Evolutionary conservation across 2,113 vertebrate species (phyloP).

Genomic region (Nipponia nippon): DNA sequence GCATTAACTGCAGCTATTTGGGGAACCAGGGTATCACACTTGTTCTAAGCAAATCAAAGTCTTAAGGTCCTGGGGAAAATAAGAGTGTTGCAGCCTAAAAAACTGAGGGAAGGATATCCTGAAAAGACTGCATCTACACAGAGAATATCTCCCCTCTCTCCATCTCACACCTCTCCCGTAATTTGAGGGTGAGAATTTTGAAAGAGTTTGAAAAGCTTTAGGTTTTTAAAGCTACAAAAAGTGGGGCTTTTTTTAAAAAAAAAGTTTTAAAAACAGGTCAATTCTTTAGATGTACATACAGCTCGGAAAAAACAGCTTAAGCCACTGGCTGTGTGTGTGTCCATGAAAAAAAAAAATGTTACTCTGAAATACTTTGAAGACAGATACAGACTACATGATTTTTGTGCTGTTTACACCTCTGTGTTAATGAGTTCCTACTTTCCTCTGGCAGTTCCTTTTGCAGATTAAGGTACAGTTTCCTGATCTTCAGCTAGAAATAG

Average conservation of each 20-base stretch:
- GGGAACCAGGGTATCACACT: not conserved
- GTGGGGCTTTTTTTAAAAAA: not conserved
- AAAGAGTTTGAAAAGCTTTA: not conserved
- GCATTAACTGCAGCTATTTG: not conserved
- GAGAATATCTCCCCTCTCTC: not conserved
- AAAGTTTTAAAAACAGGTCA: not conserved
- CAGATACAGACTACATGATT: not conserved
- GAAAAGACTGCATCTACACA: not conserved
- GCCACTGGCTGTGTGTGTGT: rapidly evolving
- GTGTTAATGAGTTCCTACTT: not conserved
- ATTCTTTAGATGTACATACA: not conserved
- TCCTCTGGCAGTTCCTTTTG: not conserved
- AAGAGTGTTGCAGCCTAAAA: not conserved
- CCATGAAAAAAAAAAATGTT: not conserved
- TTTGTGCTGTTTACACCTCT: not conserved
- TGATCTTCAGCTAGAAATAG: not conserved
- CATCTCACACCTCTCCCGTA: not conserved
- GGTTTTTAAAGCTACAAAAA: not conserved
- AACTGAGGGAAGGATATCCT: not conserved
- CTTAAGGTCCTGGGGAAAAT: not conserved
- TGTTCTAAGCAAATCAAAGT: not conserved
- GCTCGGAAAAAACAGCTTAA: not conserved
- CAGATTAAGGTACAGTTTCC: not conserved
- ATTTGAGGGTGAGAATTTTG: not conserved
- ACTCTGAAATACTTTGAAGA: not conserved